phyloP scores from a whole-genome alignment of 2,113 vertebrate genomes.

The Thymallus thymallus region DNA sequence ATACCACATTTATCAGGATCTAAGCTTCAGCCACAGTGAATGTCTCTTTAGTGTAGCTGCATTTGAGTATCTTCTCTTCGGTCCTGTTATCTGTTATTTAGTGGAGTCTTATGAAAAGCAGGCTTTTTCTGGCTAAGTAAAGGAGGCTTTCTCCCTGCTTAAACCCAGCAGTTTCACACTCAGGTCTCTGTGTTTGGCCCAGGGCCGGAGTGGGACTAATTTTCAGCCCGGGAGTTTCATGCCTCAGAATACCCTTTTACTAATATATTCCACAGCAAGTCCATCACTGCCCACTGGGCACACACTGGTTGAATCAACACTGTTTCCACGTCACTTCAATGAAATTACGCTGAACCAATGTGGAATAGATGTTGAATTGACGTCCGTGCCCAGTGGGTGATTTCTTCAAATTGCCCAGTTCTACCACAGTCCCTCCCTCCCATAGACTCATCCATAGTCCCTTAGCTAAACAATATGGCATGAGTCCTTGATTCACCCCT shows the following conservation, averaged over 20 bases:
- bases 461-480: not conserved
- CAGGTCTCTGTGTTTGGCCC: constrained; percentile 33
- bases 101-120: no score
- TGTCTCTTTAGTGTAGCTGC: constrained; percentile 10
- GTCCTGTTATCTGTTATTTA: not conserved
- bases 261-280: not conserved
- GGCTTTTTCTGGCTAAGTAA: no score
- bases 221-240: no score
- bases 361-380: no score
- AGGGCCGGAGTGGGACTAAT: no score
- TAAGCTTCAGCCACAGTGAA: constrained; percentile 7
- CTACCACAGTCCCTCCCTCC: not conserved
- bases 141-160: no score
- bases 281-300: not conserved
- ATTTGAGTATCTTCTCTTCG: constrained; percentile 14
- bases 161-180: constrained; percentile 24
- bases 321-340: no score
- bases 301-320: no score
- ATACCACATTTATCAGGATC: constrained; percentile 36
- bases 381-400: no score
- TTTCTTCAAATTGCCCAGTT: not conserved
- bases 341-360: no score
- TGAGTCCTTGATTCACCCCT: constrained; percentile 49
- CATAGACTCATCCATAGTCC: not conserved
- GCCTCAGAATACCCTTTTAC: not conserved